Conservation (phyloP, 1,140 invertebrate species). For the Tetragonula clypearis region DNA sequence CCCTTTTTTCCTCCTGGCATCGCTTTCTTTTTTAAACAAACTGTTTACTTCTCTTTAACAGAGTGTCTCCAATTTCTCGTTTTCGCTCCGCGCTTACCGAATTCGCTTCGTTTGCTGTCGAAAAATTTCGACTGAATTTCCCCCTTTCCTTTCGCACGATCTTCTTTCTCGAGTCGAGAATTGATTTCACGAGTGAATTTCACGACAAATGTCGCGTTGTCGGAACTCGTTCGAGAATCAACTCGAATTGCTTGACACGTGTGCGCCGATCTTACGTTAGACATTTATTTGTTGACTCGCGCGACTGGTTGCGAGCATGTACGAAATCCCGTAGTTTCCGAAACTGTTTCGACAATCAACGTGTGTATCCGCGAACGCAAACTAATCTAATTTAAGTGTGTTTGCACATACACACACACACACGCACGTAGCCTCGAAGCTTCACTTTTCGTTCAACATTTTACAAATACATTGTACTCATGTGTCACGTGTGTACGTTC, state of each 20-base stretch:
- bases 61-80: no score
- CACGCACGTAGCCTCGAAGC: not conserved
- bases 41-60: not conserved
- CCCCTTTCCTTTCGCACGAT: no score
- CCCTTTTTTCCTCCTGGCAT: no score
- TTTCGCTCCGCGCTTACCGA: no score
- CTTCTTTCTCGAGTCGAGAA: no score
- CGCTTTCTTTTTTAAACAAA: not conserved
- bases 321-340: conserved; percentile 39
- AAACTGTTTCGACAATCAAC: conserved; percentile 39
- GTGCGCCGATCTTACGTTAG: not conserved
- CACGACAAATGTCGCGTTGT: no score
- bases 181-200: no score
- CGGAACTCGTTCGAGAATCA: not conserved
- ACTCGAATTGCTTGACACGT: not conserved
- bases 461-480: not conserved
- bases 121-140: no score
- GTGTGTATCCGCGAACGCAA: conserved; percentile 29
- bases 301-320: not conserved
- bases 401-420: conserved; percentile 4
- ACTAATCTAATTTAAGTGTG: conserved; percentile 60
- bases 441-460: not conserved
- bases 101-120: no score
- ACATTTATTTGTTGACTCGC: conserved; percentile 18
- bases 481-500: no score